Evolutionary conservation across 2,113 vertebrate species (phyloP).

Genomic region (Hippopotamus amphibius): DNA sequence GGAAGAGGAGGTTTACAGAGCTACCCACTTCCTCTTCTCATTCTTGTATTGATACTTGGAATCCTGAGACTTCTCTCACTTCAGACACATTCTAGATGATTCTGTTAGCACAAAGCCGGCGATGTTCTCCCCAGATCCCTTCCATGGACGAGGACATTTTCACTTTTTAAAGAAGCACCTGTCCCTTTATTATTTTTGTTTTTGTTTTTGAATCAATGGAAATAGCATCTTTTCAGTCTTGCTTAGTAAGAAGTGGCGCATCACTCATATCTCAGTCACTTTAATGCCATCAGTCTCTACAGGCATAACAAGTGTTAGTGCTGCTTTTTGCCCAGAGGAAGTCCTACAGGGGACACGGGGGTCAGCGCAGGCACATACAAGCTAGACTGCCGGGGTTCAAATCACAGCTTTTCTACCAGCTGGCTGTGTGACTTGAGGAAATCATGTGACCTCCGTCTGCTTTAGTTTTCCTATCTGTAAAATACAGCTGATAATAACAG

Average conservation of each 20-base stretch:
- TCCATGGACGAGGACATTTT: neutral
- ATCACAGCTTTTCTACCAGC: neutral
- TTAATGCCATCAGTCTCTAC: neutral
- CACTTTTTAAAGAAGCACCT: neutral
- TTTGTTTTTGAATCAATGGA: neutral
- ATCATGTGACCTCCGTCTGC: neutral
- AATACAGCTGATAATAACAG: neutral
- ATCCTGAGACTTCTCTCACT: neutral
- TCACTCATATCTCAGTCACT: neutral
- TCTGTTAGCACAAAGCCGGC: neutral
- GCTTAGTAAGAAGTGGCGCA: neutral
- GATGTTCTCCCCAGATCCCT: neutral
- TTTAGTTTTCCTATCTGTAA: neutral
- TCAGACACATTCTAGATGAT: neutral
- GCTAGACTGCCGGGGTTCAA: neutral
- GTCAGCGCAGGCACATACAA: neutral
- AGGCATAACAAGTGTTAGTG: neutral
- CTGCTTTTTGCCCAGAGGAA: neutral
- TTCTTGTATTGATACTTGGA: neutral
- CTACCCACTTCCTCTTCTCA: constrained; percentile 1
- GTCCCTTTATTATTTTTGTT: neutral
- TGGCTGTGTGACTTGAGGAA: neutral
- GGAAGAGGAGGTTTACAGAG: neutral
- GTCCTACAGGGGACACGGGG: too few relatives aligned
- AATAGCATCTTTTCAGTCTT: neutral